Evolutionary conservation across 2,113 vertebrate species (phyloP), one percentile per base, ranked within the genome.

Genomic region (Nymphicus hollandicus): DNA sequence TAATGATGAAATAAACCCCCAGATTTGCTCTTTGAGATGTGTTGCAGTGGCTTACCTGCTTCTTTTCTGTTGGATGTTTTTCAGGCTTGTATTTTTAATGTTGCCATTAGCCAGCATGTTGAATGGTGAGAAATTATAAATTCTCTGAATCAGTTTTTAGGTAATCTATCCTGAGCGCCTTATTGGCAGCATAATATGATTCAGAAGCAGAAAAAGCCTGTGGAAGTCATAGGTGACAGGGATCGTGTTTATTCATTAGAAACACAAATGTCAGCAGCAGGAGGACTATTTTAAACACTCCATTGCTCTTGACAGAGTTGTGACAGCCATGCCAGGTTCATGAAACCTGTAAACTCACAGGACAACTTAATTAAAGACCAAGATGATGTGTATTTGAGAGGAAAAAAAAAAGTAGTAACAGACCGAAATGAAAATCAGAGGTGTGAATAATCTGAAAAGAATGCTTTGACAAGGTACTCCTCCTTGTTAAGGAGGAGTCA

Each of bases 291-390:
- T 91, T 83, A 87, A 93, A 41, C 68, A 29, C 60, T 66, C 68
- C 72, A 25, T 71, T 79, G 79, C 66, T 74, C 63, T 28, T 87
- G 96, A 55, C 86, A 86, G 31, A 92, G 53, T 50, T 91, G 76
- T 77, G 84, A 91, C 96, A 95, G 86, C 73, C 20, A 12, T 47
- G 35, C 50, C 81, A 89, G 72, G 68, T 66, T 97, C 37, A 82
- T 71, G 95, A 91, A 96, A 82, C 81, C 49, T 83, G 79, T 52
- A 69, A 83, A 58, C 20, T 18, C 52, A 11, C 66, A 76, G 91
- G 70, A 92, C 73, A 94, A 35, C 86, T 97, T 96, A 95, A 97
- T 97, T 97, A 95, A 91, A 97, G 86, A 53, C 28, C 63, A 82
- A 83, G 69, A 56, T 82, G 89, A 61, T 76, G 77, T 70, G 47